phyloP scores from a whole-genome alignment of 1,140 invertebrate genomes.

The Pollicipes pollicipes region DNA sequence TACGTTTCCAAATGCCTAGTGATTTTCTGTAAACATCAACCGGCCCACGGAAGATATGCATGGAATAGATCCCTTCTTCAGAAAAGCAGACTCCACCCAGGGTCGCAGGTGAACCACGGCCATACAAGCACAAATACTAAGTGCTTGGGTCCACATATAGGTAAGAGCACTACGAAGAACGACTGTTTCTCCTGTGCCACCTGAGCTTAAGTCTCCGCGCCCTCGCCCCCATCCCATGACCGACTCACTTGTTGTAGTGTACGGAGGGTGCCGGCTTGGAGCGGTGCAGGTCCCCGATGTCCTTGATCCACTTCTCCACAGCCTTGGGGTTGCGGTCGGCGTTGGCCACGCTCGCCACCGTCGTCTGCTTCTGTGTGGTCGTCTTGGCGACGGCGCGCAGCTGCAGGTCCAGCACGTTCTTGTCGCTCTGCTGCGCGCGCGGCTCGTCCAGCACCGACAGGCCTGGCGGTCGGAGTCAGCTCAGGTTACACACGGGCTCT shows the following conservation, averaged over 20 bases:
- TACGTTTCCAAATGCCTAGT: no score
- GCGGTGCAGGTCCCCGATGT: constrained; percentile 70
- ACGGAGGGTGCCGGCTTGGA: constrained; percentile 69
- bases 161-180: no score
- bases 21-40: no score
- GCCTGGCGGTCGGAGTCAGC: constrained; percentile 45
- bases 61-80: no score
- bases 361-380: constrained; percentile 19
- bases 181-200: no score
- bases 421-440: constrained; percentile 81
- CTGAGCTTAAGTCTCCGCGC: no score
- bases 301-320: constrained; percentile 85
- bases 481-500: not conserved
- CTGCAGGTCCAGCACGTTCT: constrained; percentile 80
- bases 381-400: constrained; percentile 53
- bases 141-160: no score
- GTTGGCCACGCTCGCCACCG: constrained; percentile 67
- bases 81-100: no score
- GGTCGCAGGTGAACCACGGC: no score
- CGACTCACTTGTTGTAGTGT: constrained; percentile 57
- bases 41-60: no score
- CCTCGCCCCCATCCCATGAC: no score
- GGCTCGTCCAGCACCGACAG: constrained; percentile 85
- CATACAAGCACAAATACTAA: no score
- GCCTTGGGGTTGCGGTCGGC: constrained; percentile 70